Percentiles rank a stretch among this genome's conserved stretches.
These are phyloP conservation scores for Heliconius erato DNA, from an alignment of 2,888 invertebrate genomes.

Conservation along the genomic window DNA sequence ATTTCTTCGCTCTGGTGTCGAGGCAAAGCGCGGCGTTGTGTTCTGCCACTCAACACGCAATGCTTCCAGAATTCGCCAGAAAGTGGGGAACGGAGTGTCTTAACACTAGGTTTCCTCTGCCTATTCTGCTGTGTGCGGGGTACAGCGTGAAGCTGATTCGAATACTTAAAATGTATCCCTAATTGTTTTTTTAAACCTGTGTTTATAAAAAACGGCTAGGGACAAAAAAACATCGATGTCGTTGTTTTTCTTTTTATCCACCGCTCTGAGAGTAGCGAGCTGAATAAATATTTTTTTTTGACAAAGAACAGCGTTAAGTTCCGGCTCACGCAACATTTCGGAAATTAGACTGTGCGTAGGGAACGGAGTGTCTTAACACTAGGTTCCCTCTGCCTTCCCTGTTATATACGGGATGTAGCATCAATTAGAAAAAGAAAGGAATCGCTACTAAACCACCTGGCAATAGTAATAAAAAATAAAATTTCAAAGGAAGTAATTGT, in stretches of 20 bases:
- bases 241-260: not conserved
- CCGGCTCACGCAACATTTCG: not conserved
- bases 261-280: no score
- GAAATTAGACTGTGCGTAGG: not conserved
- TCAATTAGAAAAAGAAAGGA: not conserved
- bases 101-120: no score
- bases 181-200: not conserved
- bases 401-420: not conserved
- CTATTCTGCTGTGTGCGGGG: no score
- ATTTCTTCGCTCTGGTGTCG: no score
- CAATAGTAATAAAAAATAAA: not conserved
- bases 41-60: no score
- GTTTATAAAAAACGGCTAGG: no score
- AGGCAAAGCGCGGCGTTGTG: no score
- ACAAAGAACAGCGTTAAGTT: not conserved
- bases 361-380: not conserved
- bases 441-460: not conserved
- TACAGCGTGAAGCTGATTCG: no score
- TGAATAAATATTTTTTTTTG: not conserved
- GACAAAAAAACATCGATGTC: not conserved
- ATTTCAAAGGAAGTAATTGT: constrained; percentile 24
- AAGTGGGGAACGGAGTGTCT: no score
- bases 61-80: no score
- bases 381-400: not conserved
- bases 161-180: not conserved